Evolutionary conservation across 2,888 invertebrate genomes (phyloP).

Genomic region (Allophyes oxyacanthae): DNA sequence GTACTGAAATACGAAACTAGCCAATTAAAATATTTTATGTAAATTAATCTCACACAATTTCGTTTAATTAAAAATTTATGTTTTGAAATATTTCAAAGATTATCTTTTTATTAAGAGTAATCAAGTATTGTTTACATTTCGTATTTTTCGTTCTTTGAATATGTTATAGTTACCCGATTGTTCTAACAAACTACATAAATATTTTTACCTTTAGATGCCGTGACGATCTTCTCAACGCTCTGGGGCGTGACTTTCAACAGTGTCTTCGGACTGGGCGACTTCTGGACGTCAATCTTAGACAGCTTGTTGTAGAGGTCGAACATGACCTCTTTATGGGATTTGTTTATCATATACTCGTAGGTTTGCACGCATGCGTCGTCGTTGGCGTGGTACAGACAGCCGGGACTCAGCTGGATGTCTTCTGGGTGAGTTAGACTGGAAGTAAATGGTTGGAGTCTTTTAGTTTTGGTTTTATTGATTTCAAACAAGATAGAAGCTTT

Average conservation of each 20-base stretch:
- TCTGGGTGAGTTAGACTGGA: constrained; percentile 73
- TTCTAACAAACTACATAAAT: no score
- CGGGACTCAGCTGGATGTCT: constrained; percentile 80
- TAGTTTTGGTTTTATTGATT: no score
- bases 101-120: no score
- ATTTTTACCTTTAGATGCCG: constrained; percentile 80
- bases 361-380: constrained; percentile 79
- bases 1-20: no score
- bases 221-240: constrained; percentile 83
- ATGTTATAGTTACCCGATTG: no score
- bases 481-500: no score
- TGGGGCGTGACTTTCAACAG: constrained; percentile 84
- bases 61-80: no score
- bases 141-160: no score
- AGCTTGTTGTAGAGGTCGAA: constrained; percentile 85
- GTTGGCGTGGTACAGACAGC: constrained; percentile 77
- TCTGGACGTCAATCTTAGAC: constrained; percentile 80
- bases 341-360: constrained; percentile 85
- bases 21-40: no score
- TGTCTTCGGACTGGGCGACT: constrained; percentile 81
- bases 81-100: no score
- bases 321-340: constrained; percentile 87
- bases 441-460: neutral
- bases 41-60: no score
- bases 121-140: no score